Base-by-base conservation (phyloP, 1,140 invertebrate genomes). In the Cotesia vestalis region DNA sequence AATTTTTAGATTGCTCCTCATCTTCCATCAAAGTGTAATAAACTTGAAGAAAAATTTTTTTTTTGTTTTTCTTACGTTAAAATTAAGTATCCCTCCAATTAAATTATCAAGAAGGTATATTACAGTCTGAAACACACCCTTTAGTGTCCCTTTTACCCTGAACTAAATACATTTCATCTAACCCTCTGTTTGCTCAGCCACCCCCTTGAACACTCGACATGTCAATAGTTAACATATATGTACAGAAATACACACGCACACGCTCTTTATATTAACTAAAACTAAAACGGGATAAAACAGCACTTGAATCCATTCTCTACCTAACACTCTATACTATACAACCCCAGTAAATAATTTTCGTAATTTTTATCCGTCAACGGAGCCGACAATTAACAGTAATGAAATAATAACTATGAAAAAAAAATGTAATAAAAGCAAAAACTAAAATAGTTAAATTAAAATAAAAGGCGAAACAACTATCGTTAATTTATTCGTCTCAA, bases 401-500 rank as follows among this genome's bases (percentile, higher is more conserved):
- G 11, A 9, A 46, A 46, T 46, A 57, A 17, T 57, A 20, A 12
- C 12, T 3, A 57, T 57, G 53, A 57, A 57, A 57, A n/a, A 57
- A 57, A 57, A 57, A 57, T 46, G 0, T 40, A 40, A 8, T 1
- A 55, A 55, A 55, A 55, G 3, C 5, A 55, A 57, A 57, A 57
- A 57, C 53, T 40, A 9, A n/a, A 14, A n/a, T 6, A 40, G 40
- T 38, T 64, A 40, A 64, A 62, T 62, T 20, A 62, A 12, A 35
- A 17, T 5, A 64, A 36, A 64, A 64, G 35, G 59, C 27, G 36
- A 11, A 64, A 27, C 27, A 27, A 27, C 27, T 27, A 27, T 27
- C 27, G 20, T 52, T n/a, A 66, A 66, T 66, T 66, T 66, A 66
- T 66, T 52, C 12, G 36, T 66, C 40, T 66, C 11, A 27, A 66